Percentiles rank a stretch among this genome's conserved stretches.
phyloP scores from a whole-genome alignment of 2,113 vertebrate species.

The Platycercus adscitus region DNA sequence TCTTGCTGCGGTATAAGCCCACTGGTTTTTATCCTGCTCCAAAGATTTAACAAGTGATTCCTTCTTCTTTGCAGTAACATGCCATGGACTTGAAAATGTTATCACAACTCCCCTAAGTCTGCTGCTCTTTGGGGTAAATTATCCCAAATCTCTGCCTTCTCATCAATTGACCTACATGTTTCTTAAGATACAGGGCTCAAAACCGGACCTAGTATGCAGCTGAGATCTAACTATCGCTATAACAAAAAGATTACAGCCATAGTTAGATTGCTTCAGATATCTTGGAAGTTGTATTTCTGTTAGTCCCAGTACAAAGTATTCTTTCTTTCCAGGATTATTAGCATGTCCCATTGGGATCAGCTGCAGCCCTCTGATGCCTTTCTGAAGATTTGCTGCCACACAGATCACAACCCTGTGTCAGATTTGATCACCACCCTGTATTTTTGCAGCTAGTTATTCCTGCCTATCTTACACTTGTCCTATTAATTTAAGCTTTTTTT shows the following conservation, averaged over 20 bases:
- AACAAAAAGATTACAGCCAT: background rate
- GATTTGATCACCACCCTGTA: background rate
- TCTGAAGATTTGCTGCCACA: background rate
- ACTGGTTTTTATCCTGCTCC: background rate
- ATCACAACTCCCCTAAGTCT: background rate
- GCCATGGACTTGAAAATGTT: background rate
- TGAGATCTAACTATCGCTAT: background rate
- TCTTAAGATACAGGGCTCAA: background rate
- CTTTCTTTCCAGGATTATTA: background rate
- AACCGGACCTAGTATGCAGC: background rate
- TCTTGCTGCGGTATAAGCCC: background rate
- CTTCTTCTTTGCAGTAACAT: background rate
- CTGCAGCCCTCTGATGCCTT: background rate
- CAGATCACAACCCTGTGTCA: too few relatives aligned
- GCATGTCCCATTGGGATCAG: background rate
- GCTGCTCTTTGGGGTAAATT: background rate
- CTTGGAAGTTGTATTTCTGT: background rate
- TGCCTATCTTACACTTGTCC: background rate
- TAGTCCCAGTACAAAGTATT: background rate
- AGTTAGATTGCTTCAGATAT: background rate
- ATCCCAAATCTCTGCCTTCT: background rate
- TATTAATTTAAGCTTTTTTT: background rate
- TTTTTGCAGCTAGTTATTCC: background rate
- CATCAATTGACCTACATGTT: background rate
- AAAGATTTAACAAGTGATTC: background rate